Evolutionary conservation across 2,797 vertebrate species (phyloP).

Genomic region (Pseudochirops corinnae): DNA sequence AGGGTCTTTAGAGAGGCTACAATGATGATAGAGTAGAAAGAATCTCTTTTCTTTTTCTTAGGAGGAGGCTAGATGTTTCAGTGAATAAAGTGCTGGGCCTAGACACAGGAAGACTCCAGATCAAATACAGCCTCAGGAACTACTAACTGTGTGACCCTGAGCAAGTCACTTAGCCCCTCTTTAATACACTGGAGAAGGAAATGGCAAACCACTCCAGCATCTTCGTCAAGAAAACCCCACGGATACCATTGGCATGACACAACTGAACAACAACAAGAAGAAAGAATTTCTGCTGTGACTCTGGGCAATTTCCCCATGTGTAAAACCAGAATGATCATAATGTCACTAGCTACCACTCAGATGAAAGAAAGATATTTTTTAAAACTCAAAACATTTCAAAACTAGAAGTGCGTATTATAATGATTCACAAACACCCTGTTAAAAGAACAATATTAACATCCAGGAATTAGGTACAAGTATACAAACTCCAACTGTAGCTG

Average conservation of each 20-base stretch:
- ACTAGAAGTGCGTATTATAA: not conserved
- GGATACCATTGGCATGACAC: not conserved
- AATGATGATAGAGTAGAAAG: not conserved
- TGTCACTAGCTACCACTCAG: not conserved
- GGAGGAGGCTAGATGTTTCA: not conserved
- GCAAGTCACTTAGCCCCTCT: not conserved
- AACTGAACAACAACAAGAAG: not conserved
- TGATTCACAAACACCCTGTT: not conserved
- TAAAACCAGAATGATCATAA: not conserved
- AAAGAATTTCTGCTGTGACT: not conserved
- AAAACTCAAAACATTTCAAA: not conserved
- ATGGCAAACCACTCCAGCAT: not conserved
- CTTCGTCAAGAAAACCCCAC: not conserved
- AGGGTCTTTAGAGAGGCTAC: not conserved
- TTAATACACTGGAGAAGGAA: not conserved
- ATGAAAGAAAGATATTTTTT: not conserved
- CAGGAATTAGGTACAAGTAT: not conserved
- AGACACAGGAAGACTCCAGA: no score
- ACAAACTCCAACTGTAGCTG: not conserved
- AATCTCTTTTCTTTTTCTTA: not conserved
- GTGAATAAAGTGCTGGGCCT: not conserved
- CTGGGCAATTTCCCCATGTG: not conserved
- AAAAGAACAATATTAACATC: not conserved
- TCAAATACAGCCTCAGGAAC: not conserved
- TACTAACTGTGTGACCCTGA: not conserved